Conservation (phyloP, 1,140 invertebrate genomes). For the Lepidotrigona ventralis region DNA sequence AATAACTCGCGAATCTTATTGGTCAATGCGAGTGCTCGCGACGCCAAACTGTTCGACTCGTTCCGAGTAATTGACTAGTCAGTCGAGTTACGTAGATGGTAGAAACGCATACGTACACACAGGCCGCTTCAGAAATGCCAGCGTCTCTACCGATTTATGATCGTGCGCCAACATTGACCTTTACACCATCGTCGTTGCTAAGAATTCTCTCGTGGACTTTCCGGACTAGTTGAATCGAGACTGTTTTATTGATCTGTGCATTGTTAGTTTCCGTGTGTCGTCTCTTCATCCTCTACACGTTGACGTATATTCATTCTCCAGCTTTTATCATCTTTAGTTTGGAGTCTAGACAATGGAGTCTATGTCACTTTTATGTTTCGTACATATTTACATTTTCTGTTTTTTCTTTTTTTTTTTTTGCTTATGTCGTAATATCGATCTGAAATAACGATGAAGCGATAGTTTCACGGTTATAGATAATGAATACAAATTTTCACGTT, state of each 20-base stretch:
- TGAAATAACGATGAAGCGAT: not conserved
- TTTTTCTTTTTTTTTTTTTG: not conserved
- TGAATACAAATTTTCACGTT: not conserved
- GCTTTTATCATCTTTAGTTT: not conserved
- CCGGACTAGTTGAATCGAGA: not conserved
- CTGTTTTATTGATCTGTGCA: not conserved
- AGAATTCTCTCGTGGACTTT: not conserved
- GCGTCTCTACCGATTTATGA: slow-evolving; percentile 54
- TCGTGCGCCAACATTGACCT: slow-evolving; percentile 51
- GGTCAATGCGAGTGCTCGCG: not conserved
- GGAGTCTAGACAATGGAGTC: not conserved
- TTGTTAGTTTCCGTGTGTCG: not conserved
- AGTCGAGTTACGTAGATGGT: slow-evolving; percentile 30
- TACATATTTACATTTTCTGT: too few relatives aligned
- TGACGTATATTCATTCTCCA: not conserved
- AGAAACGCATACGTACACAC: slow-evolving; percentile 1
- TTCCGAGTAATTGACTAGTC: slow-evolving; percentile 39
- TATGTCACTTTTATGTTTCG: not conserved
- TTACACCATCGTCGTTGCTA: not conserved
- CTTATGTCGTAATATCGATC: not conserved
- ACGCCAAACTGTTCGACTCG: not conserved
- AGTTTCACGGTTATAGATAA: not conserved
- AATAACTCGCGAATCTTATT: slow-evolving; percentile 20
- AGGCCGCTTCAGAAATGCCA: slow-evolving; percentile 2
- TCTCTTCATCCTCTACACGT: not conserved